Conservation (phyloP, 2,888 invertebrate species). For the Leptinotarsa peninsularis region DNA sequence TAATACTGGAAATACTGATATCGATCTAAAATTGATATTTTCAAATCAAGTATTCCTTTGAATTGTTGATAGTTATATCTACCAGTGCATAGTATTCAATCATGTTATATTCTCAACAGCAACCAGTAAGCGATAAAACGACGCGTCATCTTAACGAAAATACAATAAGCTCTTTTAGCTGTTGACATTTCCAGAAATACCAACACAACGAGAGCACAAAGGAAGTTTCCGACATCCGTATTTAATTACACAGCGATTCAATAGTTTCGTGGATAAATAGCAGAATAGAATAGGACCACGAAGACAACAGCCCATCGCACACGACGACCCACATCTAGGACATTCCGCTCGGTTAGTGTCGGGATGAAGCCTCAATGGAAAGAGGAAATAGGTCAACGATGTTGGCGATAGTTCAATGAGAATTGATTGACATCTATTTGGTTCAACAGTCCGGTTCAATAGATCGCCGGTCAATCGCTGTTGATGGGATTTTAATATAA, state of each 20-base stretch:
- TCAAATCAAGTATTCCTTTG: too few species aligned
- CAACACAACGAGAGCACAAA: background rate
- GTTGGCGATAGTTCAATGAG: conserved; percentile 17
- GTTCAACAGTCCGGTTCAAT: conserved; percentile 13
- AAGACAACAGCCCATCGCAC: background rate
- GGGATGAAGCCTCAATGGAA: conserved; percentile 6
- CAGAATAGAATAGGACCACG: conserved; percentile 10
- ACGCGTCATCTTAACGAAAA: background rate
- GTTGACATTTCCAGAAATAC: background rate
- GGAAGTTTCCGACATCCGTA: conserved; percentile 6
- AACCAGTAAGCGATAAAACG: background rate
- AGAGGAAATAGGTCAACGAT: conserved; percentile 23
- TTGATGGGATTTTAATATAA: conserved; percentile 15
- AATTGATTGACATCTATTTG: conserved; percentile 21
- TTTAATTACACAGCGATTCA: background rate
- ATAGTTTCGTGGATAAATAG: conserved; percentile 10
- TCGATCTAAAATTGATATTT: too few species aligned
- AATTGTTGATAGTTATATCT: too few species aligned
- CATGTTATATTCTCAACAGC: background rate
- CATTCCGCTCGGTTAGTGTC: conserved; percentile 5
- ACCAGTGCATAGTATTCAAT: too few species aligned
- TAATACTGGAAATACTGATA: too few species aligned
- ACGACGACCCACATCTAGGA: background rate
- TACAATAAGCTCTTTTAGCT: background rate
- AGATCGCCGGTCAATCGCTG: background rate